Percentiles rank a stretch among this genome's conserved stretches.
phyloP scores from a whole-genome alignment of 2,888 invertebrate genomes.

The Pterostichus madidus region DNA sequence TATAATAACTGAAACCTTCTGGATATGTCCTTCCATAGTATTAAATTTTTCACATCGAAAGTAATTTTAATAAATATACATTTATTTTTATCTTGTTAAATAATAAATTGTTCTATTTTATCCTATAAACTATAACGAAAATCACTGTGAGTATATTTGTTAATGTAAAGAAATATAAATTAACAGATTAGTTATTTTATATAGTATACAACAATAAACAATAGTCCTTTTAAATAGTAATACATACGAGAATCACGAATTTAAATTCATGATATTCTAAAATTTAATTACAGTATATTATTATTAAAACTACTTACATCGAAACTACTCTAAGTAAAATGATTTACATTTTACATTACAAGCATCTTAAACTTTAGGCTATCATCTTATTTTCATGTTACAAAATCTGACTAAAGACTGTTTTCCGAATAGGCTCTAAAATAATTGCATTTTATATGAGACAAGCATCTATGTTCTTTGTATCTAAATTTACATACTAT shows the following conservation, averaged over 20 bases:
- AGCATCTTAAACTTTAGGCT: conserved; percentile 2
- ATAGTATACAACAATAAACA: conserved; percentile 56
- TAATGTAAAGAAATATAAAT: conserved; percentile 61
- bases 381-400: background rate
- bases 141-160: conserved; percentile 48
- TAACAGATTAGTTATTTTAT: conserved; percentile 54
- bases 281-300: conserved; percentile 33
- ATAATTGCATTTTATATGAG: conserved; percentile 2
- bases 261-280: conserved; percentile 28
- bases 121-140: conserved; percentile 26
- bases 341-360: conserved; percentile 28
- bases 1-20: too few species aligned
- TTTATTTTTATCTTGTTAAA: background rate
- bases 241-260: conserved; percentile 52
- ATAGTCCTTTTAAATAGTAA: conserved; percentile 58
- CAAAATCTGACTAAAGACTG: background rate
- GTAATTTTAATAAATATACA: background rate
- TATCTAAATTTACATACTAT: background rate
- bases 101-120: conserved; percentile 15
- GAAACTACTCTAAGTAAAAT: conserved; percentile 25
- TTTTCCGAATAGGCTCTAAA: conserved; percentile 20
- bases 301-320: conserved; percentile 46
- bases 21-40: background rate
- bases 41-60: too few species aligned
- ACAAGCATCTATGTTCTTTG: conserved; percentile 39